A percentile compares a stretch with the other conserved stretches of the same genome.
These are phyloP conservation scores for Lampropteryx suffumata DNA, from an alignment of 2,888 invertebrate species.

Conservation along the genomic window DNA sequence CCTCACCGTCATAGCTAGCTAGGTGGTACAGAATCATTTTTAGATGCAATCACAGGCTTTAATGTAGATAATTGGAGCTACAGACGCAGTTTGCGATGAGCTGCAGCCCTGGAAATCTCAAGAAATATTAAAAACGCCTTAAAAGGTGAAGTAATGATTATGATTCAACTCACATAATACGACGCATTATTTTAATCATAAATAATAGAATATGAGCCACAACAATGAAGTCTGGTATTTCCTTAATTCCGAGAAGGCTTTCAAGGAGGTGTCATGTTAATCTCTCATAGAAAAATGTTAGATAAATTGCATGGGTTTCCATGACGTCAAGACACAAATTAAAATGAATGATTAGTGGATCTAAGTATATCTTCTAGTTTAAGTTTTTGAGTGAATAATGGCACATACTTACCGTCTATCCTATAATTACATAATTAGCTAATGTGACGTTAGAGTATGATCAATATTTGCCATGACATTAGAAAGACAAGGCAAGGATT, in stretches of 20 bases:
- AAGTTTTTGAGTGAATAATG: too few species aligned
- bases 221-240: constrained; percentile 28
- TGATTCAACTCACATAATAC: constrained; percentile 22
- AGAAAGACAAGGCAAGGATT: too few species aligned
- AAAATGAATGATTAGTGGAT: too few species aligned
- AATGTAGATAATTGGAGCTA: constrained; percentile 8
- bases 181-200: constrained; percentile 28
- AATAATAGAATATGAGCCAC: constrained; percentile 24
- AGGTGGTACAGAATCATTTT: constrained; percentile 1
- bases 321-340: constrained; percentile 20
- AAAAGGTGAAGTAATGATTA: constrained; percentile 20
- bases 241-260: constrained; percentile 29
- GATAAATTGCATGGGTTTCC: constrained; percentile 23
- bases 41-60: constrained; percentile 7
- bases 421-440: too few species aligned
- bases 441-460: too few species aligned
- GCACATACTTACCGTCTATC: too few species aligned
- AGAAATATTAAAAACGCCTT: constrained; percentile 17
- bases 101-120: constrained; percentile 11
- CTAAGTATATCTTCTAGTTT: too few species aligned
- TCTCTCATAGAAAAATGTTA: constrained; percentile 24
- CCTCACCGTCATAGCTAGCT: neutral
- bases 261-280: constrained; percentile 12
- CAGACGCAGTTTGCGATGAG: constrained; percentile 8
- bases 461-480: too few species aligned